Evolutionary conservation across 2,888 invertebrate genomes (phyloP), one percentile per base, ranked within the genome.

Genomic region (Cecidostiba fungosa): DNA sequence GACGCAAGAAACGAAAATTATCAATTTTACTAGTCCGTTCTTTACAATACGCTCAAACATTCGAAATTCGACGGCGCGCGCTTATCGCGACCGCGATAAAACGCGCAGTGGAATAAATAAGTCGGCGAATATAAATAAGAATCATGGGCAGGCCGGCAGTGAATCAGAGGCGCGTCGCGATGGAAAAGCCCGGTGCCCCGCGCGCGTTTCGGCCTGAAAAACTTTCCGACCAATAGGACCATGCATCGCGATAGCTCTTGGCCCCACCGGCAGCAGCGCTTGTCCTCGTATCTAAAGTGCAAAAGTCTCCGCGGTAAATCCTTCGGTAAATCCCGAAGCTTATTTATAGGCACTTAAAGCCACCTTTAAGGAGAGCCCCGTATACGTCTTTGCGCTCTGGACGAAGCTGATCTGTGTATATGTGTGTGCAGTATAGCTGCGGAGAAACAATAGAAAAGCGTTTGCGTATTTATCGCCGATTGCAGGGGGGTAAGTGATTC

Each of bases 311-410:
- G 89, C 89, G 87, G 88, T 91, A 92, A 91, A 92, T 91, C 90
- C 88, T 85, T 74, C 74, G 86, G 66, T 62, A 88, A 90, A 90
- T 90, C 90, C 89, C 88, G 88, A 88, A 88, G 89, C 90, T 91
- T 92, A 92, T 92, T 92, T 91, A 92, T 92, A 89, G 91, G 90
- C 90, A 91, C 90, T 91, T 91, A 89, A 89, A 87, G 88, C 87
- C 86, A 85, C 88, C 88, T 89, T 90, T 90, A 91, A 91, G 90
- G 90, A 87, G 85, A 82, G 82, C 83, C 76, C 77, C 59, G 12
- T 32, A 59, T 66, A 43, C 73, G 76, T 77, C 84, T 73, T 84
- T 78, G 32, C 50, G 32, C 32, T 59, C 36, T 43, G 70, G 62
- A 23, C 47, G 66, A 77, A 77, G 70, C 66, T 78, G 84, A 84